Percentiles rank a stretch among this genome's conserved stretches.
These are phyloP conservation scores for Sebastes goodei DNA, from an alignment of 2,797 vertebrate genomes.

Conservation along the genomic window DNA sequence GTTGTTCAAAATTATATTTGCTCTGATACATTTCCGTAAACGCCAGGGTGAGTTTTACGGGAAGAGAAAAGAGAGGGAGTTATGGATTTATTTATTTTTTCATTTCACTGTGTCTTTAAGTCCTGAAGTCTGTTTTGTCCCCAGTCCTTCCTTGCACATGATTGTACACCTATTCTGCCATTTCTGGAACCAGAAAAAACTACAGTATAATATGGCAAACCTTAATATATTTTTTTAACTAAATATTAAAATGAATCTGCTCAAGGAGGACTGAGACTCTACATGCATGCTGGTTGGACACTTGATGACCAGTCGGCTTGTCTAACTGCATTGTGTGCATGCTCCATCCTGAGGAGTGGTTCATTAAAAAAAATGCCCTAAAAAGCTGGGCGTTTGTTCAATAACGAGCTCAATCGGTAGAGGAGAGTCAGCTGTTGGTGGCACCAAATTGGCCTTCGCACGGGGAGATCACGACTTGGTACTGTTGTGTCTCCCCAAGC, in stretches of 20 bases:
- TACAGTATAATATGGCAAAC: neutral
- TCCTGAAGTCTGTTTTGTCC: neutral
- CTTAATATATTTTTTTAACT: neutral
- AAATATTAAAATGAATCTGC: neutral
- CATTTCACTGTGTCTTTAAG: conserved; percentile 27
- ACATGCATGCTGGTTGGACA: conserved; percentile 12
- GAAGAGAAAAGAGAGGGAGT: neutral
- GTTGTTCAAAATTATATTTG: neutral
- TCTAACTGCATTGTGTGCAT: conserved; percentile 29
- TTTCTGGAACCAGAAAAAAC: neutral
- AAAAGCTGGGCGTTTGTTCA: neutral
- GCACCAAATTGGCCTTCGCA: neutral
- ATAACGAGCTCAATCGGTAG: neutral
- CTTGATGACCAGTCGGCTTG: neutral
- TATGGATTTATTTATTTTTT: neutral
- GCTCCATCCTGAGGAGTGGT: neutral
- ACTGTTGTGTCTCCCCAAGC: neutral
- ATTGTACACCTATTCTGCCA: neutral
- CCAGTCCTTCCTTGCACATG: neutral
- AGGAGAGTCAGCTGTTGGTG: neutral
- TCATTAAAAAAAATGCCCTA: neutral
- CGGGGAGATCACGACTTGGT: neutral
- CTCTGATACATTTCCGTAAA: neutral
- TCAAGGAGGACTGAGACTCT: neutral
- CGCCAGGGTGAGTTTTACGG: neutral